A percentile compares a stretch with the other conserved stretches of the same genome.
Evolutionary conservation across 2,797 vertebrate genomes (phyloP).

Genomic region (Rachycentron canadum): DNA sequence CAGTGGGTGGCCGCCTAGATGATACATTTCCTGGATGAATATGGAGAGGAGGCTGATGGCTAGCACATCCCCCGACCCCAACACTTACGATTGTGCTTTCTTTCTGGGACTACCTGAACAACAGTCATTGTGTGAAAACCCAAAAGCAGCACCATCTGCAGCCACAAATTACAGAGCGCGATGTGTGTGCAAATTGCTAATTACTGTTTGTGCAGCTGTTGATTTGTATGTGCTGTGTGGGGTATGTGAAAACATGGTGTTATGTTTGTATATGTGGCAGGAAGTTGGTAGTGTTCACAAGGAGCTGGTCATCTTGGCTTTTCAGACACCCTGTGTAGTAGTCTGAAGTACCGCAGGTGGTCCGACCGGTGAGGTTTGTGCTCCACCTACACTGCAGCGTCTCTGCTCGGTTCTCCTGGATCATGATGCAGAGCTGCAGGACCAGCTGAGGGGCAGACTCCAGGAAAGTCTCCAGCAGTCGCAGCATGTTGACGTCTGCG

Average conservation of each 20-base stretch:
- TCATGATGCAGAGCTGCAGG: constrained; percentile 99
- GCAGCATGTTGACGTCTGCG: constrained; percentile 98
- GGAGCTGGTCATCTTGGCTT: neutral
- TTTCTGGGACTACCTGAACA: constrained; percentile 41
- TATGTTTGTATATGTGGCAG: constrained; percentile 6
- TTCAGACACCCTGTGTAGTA: neutral
- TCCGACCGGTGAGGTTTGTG: neutral
- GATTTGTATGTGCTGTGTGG: constrained; percentile 38
- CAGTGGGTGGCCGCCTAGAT: constrained; percentile 61
- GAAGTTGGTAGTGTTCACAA: neutral
- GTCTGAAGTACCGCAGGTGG: neutral
- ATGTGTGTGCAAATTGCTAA: constrained; percentile 59
- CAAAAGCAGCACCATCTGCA: constrained; percentile 48
- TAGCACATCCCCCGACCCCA: constrained; percentile 22
- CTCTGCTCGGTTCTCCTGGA: constrained; percentile 98
- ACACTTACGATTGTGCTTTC: constrained; percentile 23
- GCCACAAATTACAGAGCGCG: constrained; percentile 45
- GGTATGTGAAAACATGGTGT: constrained; percentile 27
- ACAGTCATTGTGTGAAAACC: constrained; percentile 30
- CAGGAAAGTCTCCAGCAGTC: constrained; percentile 97
- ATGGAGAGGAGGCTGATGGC: constrained; percentile 52
- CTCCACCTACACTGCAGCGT: constrained; percentile 94
- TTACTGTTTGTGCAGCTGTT: constrained; percentile 65
- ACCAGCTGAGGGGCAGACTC: constrained; percentile 99
- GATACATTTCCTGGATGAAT: constrained; percentile 60